Conservation (phyloP, 23 tunicate species). For the Halocynthia aurantium region DNA sequence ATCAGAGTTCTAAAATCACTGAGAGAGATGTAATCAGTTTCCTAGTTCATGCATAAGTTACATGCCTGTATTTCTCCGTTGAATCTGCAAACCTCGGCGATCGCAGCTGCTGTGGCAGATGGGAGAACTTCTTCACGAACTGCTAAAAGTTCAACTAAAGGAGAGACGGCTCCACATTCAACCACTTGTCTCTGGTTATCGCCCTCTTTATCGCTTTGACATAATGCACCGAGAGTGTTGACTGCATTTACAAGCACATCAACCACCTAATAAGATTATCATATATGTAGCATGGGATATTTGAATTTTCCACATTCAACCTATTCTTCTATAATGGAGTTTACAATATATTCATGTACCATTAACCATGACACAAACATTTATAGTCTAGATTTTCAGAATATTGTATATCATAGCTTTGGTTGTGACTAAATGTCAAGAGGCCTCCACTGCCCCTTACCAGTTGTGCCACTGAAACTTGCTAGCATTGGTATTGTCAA, state of each 20-base stretch:
- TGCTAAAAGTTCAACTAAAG: slow-evolving; percentile 50
- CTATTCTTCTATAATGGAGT: too few relatives aligned
- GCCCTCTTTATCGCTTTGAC: slow-evolving; percentile 52
- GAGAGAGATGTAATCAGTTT: background rate
- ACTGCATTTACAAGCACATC: slow-evolving; percentile 75
- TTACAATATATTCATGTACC: too few relatives aligned
- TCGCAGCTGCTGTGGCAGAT: slow-evolving; percentile 67
- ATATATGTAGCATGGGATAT: background rate
- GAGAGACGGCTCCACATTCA: slow-evolving; percentile 57
- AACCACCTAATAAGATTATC: slow-evolving; percentile 36
- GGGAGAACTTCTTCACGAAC: slow-evolving; percentile 66
- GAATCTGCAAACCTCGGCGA: slow-evolving; percentile 62
- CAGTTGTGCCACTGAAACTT: too few relatives aligned
- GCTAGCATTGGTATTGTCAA: too few relatives aligned
- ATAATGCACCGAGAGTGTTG: slow-evolving; percentile 49
- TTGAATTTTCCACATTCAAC: too few relatives aligned
- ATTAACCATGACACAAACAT: too few relatives aligned
- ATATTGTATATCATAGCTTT: too few relatives aligned
- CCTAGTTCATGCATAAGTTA: background rate
- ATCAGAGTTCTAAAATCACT: background rate
- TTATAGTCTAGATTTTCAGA: too few relatives aligned
- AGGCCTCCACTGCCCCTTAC: too few relatives aligned
- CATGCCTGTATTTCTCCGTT: slow-evolving; percentile 55
- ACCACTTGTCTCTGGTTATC: slow-evolving; percentile 53
- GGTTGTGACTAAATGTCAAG: too few relatives aligned